Evolutionary conservation across 1,140 invertebrate species (phyloP).

Genomic region (Halictus rubicundus): DNA sequence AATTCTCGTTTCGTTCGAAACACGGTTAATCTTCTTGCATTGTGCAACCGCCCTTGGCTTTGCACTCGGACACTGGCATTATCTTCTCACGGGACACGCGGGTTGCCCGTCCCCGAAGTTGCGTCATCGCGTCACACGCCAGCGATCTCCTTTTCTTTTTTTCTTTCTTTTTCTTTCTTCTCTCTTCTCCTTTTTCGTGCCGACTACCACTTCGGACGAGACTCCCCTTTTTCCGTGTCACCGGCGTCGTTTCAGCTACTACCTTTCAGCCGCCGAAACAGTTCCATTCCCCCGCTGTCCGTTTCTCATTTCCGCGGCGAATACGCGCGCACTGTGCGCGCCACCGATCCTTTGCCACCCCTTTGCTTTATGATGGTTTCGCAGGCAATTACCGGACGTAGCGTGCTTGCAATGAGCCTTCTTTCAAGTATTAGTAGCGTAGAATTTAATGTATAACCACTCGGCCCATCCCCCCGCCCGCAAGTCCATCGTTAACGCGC

Average conservation of each 20-base stretch:
- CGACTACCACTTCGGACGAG: not conserved
- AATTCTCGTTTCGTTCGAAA: not conserved
- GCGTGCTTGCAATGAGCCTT: not conserved
- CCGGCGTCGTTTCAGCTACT: conserved; percentile 5
- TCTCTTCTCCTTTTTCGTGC: conserved; percentile 28
- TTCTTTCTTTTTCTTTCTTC: too few relatives aligned
- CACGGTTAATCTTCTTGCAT: conserved; percentile 8
- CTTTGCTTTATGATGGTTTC: not conserved
- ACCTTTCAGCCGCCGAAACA: not conserved
- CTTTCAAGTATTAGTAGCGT: too few relatives aligned
- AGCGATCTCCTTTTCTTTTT: conserved; percentile 33
- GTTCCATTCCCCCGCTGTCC: not conserved
- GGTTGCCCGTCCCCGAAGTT: conserved; percentile 23
- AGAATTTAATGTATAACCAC: too few relatives aligned
- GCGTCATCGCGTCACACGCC: conserved; percentile 47
- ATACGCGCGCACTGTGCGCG: too few relatives aligned
- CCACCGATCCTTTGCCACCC: too few relatives aligned
- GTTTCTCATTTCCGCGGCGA: too few relatives aligned
- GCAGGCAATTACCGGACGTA: not conserved
- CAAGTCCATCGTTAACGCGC: too few relatives aligned
- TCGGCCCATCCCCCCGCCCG: too few relatives aligned
- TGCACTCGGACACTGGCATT: conserved; percentile 65
- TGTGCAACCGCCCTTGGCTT: conserved; percentile 29
- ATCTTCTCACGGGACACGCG: conserved; percentile 60
- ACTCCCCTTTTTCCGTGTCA: conserved; percentile 17